A percentile compares a stretch with the other conserved stretches of the same genome.
Conservation (phyloP, 1,140 invertebrate species). For the Bombyx mandarina region DNA sequence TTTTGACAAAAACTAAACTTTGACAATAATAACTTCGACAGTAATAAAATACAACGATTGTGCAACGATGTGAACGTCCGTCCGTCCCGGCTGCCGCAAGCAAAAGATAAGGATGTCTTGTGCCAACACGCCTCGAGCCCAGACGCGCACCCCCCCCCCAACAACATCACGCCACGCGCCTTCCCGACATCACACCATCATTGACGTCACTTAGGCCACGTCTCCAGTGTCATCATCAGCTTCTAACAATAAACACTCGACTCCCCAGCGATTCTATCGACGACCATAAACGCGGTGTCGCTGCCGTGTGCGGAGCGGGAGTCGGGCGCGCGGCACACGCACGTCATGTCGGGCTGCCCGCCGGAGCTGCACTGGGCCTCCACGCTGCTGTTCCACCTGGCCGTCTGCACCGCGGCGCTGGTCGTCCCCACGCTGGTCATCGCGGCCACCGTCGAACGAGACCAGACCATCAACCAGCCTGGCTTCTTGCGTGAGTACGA, state of each 20-base stretch:
- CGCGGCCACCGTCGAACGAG: constrained; percentile 17
- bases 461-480: constrained; percentile 25
- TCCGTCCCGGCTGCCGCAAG: no score
- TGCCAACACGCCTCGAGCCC: no score
- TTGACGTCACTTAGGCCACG: no score
- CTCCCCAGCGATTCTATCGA: constrained; percentile 23
- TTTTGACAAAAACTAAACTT: no score
- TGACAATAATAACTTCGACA: no score
- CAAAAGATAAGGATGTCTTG: no score
- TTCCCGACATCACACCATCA: no score
- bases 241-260: no score
- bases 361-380: constrained; percentile 31
- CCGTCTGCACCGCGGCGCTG: constrained; percentile 14
- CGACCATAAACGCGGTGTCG: constrained; percentile 19
- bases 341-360: constrained; percentile 38
- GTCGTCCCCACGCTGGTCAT: constrained; percentile 18
- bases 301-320: constrained; percentile 33
- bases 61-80: no score
- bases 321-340: constrained; percentile 32
- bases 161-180: neutral
- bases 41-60: no score
- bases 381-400: constrained; percentile 24
- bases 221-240: constrained; percentile 17
- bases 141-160: no score
- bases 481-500: constrained; percentile 27